phyloP scores from a whole-genome alignment of 1,140 invertebrate species.

The Pemphigus obesinymphae region DNA sequence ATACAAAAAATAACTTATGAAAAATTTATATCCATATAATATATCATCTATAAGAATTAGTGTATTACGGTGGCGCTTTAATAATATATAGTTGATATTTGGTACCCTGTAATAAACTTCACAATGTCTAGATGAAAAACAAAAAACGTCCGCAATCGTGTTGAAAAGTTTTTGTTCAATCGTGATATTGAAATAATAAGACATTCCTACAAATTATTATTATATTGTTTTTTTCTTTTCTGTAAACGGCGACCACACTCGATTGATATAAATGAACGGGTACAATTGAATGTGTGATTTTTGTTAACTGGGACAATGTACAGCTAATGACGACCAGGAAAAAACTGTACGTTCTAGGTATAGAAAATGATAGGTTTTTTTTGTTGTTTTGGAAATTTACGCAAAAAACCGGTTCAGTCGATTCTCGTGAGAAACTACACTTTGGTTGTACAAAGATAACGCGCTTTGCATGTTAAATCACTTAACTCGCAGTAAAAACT shows the following conservation, averaged over 20 bases:
- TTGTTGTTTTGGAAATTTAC: constrained; percentile 19
- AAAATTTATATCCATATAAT: no score
- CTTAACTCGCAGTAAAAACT: neutral
- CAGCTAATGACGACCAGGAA: constrained; percentile 15
- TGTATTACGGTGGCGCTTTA: no score
- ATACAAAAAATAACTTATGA: no score
- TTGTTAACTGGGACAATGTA: constrained; percentile 20
- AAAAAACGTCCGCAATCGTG: no score
- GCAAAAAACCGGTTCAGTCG: constrained; percentile 13
- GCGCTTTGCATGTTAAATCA: neutral
- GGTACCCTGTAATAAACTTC: no score
- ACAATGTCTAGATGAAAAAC: no score
- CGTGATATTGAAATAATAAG: no score
- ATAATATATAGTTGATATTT: no score
- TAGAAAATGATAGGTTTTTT: neutral
- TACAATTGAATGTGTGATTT: constrained; percentile 19
- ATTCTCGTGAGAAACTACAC: constrained; percentile 11
- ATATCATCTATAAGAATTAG: no score
- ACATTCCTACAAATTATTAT: no score
- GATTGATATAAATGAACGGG: neutral
- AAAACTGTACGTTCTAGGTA: neutral
- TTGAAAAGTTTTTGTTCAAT: no score
- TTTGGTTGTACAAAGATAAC: neutral
- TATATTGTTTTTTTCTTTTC: neutral
- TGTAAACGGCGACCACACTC: neutral